phyloP scores from a whole-genome alignment of 2,888 invertebrate species.

The Sthenelais limicola region DNA sequence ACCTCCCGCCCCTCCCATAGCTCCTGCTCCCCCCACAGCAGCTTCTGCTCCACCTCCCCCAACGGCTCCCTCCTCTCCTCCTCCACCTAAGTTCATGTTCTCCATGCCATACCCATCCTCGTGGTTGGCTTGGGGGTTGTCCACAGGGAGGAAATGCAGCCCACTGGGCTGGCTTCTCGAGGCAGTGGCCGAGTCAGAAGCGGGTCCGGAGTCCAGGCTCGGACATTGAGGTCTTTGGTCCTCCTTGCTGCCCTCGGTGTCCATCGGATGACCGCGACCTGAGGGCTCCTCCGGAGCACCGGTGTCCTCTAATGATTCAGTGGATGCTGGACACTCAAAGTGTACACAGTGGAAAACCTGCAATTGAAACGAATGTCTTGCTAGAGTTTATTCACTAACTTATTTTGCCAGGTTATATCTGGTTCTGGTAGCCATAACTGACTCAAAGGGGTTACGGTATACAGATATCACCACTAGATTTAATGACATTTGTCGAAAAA shows the following conservation, averaged over 20 bases:
- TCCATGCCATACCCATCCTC: slow-evolving; percentile 49
- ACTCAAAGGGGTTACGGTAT: too few relatives aligned
- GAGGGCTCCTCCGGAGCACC: background rate
- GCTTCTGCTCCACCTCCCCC: background rate
- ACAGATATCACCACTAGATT: too few relatives aligned
- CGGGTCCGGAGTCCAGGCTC: background rate
- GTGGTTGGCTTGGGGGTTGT: slow-evolving; percentile 38
- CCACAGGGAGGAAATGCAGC: slow-evolving; percentile 30
- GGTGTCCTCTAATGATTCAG: slow-evolving; percentile 42
- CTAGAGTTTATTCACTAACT: too few relatives aligned
- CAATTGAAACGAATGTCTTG: too few relatives aligned
- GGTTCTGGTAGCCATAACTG: too few relatives aligned
- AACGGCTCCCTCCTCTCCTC: background rate
- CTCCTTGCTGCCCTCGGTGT: background rate
- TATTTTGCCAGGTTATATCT: too few relatives aligned
- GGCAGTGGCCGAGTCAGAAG: background rate
- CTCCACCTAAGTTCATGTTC: slow-evolving; percentile 44
- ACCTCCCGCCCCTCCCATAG: background rate
- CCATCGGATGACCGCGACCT: background rate
- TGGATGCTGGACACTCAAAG: slow-evolving; percentile 82
- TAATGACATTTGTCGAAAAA: too few relatives aligned
- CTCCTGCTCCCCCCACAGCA: background rate
- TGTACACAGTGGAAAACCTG: slow-evolving; percentile 98
- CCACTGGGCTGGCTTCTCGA: background rate
- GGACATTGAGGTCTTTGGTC: background rate